Evolutionary conservation across 2,113 vertebrate genomes (phyloP), one percentile per base, ranked within the genome.

Genomic region (Myanophis thanlyinensis): DNA sequence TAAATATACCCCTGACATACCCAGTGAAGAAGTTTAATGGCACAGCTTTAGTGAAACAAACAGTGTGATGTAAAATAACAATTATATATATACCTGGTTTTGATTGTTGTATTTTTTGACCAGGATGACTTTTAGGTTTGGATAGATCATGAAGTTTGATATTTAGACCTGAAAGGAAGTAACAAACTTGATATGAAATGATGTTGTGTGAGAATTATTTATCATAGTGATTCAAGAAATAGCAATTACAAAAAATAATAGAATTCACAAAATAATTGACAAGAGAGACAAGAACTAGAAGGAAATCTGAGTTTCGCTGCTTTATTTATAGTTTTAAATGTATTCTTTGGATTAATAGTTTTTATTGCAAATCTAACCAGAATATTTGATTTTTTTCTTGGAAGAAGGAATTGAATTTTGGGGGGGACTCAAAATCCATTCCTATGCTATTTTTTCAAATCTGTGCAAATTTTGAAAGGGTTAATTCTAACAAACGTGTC

Each of bases 91-190:
- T 93, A 91, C 35, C 53, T 46, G 92, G 8, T 89, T 88, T 90
- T 80, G 92, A 88, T 8, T 80, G 84, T 84, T 25, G 40, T 56
- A 88, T 40, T 89, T 94, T 59, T 52, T 85, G 94, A 18, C 94
- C 93, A 62, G 94, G 96, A 96, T 93, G 89, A 85, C 90, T 88
- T 93, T 96, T 96, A 90, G 96, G 95, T 87, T 93, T 96, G 96
- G 95, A 95, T 93, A 95, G 53, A 94, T 86, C 85, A 73, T 80
- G 73, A 52, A 92, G 96, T 25, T 95, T 91, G 91, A 96, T 97
- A 94, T 94, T 97, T 59, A 53, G 9, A 96, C 93, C 97, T 98
- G 96, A 95, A 97, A 98, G 91, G 96, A 93, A 97, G 40, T 10
- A 91, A 59, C 4, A 90, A 59, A 49, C 18, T 80, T 18, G 0